phyloP scores from a whole-genome alignment of 1,140 invertebrate species.

The Brachionus rotundiformis region DNA sequence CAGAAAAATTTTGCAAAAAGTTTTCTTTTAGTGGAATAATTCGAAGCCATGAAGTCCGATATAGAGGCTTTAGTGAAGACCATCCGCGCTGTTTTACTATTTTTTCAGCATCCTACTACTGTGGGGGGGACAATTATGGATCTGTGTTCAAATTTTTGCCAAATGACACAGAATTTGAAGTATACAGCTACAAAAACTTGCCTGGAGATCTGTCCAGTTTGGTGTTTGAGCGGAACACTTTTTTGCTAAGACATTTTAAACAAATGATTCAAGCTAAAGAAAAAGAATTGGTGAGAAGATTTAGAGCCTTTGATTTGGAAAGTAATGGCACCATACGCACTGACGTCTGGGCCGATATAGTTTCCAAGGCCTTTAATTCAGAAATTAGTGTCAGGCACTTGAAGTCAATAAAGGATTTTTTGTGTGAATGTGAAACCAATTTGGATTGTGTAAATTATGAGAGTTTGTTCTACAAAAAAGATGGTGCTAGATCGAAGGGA shows the following conservation, averaged over 20 bases:
- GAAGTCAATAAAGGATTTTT: conserved; percentile 22
- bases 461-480: background rate
- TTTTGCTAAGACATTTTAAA: conserved; percentile 5
- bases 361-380: conserved; percentile 7
- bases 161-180: background rate
- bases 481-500: background rate
- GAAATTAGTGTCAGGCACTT: background rate
- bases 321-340: background rate
- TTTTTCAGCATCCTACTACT: conserved; percentile 25
- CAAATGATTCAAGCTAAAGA: background rate
- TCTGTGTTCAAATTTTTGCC: background rate
- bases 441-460: conserved; percentile 2
- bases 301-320: background rate
- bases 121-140: conserved; percentile 5
- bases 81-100: conserved; percentile 14
- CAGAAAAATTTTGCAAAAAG: conserved; percentile 37
- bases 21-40: background rate
- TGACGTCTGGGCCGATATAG: conserved; percentile 14
- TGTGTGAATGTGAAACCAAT: conserved; percentile 36
- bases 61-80: background rate
- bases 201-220: background rate
- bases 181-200: conserved; percentile 1
- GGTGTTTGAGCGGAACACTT: background rate
- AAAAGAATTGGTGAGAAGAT: background rate
- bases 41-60: conserved; percentile 21